Evolutionary conservation across 2,797 vertebrate genomes (phyloP).

Genomic region (Eulemur mongoz): DNA sequence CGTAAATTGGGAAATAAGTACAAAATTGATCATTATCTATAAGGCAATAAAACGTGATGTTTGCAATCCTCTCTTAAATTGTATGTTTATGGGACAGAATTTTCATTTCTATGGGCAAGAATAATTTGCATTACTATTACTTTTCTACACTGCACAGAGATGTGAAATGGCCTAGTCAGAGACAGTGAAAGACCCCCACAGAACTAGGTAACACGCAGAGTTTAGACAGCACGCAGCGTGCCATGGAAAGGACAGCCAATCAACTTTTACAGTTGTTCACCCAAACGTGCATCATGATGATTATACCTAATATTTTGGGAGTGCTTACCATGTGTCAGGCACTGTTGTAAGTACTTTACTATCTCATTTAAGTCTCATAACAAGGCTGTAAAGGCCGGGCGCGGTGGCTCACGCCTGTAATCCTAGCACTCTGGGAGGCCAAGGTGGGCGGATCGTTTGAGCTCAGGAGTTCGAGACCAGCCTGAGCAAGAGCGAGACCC

Average conservation of each 20-base stretch:
- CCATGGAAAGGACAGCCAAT: background rate
- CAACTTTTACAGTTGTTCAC: background rate
- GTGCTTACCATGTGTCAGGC: background rate
- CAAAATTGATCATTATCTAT: background rate
- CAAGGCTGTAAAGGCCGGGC: background rate
- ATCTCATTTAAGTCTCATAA: background rate
- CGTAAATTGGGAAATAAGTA: background rate
- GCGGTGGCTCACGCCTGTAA: too few relatives aligned
- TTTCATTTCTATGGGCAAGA: background rate
- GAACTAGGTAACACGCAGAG: background rate
- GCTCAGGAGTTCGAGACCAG: too few relatives aligned
- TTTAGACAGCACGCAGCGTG: background rate
- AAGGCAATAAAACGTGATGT: background rate
- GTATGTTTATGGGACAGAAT: background rate
- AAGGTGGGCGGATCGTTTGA: too few relatives aligned
- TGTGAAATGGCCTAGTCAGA: background rate
- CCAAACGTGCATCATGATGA: background rate
- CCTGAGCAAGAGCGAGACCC: too few relatives aligned
- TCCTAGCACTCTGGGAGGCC: too few relatives aligned
- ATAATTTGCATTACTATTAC: background rate
- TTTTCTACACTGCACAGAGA: background rate
- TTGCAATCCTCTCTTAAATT: conserved; percentile 7
- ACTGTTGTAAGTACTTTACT: background rate
- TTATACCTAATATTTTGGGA: background rate
- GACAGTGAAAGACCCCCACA: background rate